Conservation (phyloP, 2,888 invertebrate genomes). For the Eledone cirrhosa region DNA sequence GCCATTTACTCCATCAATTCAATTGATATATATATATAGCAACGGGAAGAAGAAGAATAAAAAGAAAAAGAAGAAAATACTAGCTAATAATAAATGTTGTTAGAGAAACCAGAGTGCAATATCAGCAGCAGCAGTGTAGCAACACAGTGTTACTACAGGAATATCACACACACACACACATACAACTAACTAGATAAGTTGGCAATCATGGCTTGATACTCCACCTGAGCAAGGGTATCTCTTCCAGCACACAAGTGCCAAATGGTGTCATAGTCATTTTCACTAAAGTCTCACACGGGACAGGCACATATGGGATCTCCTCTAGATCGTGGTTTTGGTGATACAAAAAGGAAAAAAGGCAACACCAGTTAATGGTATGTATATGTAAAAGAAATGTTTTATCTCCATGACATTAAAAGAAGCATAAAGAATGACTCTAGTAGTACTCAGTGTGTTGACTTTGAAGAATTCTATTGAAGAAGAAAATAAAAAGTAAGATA, state of each 20-base stretch:
- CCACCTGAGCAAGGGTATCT: constrained; percentile 52
- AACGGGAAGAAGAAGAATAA: too few relatives aligned
- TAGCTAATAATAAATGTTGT: too few relatives aligned
- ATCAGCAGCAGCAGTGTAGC: not conserved
- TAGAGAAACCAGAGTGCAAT: not conserved
- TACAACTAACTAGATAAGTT: not conserved
- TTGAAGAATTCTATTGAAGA: too few relatives aligned
- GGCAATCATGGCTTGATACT: constrained; percentile 25
- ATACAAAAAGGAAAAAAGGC: constrained; percentile 11
- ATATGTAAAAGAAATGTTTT: too few relatives aligned
- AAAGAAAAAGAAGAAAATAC: too few relatives aligned
- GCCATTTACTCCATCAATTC: too few relatives aligned
- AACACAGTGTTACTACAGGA: not conserved
- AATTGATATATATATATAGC: too few relatives aligned
- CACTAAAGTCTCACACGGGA: constrained; percentile 55
- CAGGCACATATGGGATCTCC: constrained; percentile 57
- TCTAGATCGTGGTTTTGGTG: constrained; percentile 40
- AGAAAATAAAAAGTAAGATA: too few relatives aligned
- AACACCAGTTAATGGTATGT: constrained; percentile 3
- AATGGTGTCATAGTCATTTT: constrained; percentile 54
- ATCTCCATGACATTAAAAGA: too few relatives aligned
- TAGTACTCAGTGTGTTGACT: too few relatives aligned
- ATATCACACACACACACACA: constrained; percentile 2
- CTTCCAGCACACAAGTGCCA: constrained; percentile 45
- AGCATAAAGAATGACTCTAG: too few relatives aligned